A percentile compares a stretch with the other conserved stretches of the same genome.
Evolutionary conservation across 2,113 vertebrate genomes (phyloP).

Genomic region (Muscicapa adusta): DNA sequence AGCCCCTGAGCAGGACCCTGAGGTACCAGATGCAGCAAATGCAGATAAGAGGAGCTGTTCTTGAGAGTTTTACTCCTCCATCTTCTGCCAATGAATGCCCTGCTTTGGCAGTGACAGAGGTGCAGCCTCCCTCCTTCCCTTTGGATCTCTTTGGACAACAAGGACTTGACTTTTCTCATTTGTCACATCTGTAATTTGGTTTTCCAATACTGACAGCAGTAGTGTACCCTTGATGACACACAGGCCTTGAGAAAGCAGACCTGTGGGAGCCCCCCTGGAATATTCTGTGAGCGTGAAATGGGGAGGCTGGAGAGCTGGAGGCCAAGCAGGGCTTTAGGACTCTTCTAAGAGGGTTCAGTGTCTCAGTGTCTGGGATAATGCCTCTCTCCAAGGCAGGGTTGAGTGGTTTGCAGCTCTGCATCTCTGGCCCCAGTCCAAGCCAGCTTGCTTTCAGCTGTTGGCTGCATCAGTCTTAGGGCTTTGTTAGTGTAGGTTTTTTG

Average conservation of each 20-base stretch:
- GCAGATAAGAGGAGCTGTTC: not conserved
- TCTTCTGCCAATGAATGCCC: not conserved
- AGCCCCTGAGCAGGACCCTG: not conserved
- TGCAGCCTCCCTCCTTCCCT: not conserved
- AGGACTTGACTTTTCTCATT: not conserved
- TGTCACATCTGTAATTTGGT: not conserved
- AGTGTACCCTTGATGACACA: rapidly evolving
- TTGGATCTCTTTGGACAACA: not conserved
- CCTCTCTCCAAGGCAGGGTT: not conserved
- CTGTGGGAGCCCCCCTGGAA: not conserved
- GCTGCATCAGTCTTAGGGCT: not conserved
- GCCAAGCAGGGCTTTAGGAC: rapidly evolving
- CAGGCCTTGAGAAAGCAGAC: not conserved
- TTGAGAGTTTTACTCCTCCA: not conserved
- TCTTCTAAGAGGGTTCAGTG: not conserved
- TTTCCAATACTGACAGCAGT: not conserved
- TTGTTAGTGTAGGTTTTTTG: not conserved
- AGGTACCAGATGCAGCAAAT: not conserved
- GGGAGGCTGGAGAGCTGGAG: not conserved
- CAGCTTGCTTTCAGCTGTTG: not conserved
- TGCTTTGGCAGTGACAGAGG: not conserved
- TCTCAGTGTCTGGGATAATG: not conserved
- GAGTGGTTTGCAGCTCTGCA: not conserved
- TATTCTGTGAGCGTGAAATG: rapidly evolving
- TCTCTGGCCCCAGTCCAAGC: not conserved